These are phyloP conservation scores for Cnemophilus loriae DNA, from an alignment of 2,113 vertebrate species.

Conservation along the genomic window DNA sequence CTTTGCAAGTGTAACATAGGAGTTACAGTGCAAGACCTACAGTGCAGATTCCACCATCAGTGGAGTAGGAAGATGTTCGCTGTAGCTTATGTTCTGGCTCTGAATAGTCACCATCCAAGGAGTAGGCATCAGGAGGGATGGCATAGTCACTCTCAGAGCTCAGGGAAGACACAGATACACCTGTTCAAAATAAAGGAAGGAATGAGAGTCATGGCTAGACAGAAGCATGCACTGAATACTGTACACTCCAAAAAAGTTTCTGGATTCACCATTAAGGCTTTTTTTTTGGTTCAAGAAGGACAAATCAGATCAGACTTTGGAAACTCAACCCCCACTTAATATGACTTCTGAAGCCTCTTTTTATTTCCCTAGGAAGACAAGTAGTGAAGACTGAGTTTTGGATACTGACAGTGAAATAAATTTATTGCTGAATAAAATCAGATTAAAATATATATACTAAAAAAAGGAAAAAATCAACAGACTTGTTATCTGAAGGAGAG, in stretches of 20 bases:
- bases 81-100: constrained; percentile 90
- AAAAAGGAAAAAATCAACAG: background rate
- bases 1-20: background rate
- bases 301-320: background rate
- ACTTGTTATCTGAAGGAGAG: background rate
- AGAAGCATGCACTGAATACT: background rate
- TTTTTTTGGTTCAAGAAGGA: background rate
- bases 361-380: background rate
- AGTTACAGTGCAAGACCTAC: constrained; percentile 55
- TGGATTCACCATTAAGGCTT: background rate
- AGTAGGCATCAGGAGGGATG: constrained; percentile 87
- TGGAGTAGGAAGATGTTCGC: constrained; percentile 86
- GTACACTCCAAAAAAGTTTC: background rate
- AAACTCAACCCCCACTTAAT: background rate
- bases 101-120: constrained; percentile 85
- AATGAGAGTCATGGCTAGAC: background rate
- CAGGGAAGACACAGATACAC: constrained; percentile 88
- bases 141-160: constrained; percentile 90
- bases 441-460: background rate
- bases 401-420: background rate
- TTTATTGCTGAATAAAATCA: background rate
- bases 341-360: background rate
- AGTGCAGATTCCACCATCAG: constrained; percentile 74
- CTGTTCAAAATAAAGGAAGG: constrained; percentile 49
- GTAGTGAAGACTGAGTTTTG: background rate